Evolutionary conservation across 2,888 invertebrate species (phyloP), one percentile per base, ranked within the genome.

Genomic region (Masnerella sp.): DNA sequence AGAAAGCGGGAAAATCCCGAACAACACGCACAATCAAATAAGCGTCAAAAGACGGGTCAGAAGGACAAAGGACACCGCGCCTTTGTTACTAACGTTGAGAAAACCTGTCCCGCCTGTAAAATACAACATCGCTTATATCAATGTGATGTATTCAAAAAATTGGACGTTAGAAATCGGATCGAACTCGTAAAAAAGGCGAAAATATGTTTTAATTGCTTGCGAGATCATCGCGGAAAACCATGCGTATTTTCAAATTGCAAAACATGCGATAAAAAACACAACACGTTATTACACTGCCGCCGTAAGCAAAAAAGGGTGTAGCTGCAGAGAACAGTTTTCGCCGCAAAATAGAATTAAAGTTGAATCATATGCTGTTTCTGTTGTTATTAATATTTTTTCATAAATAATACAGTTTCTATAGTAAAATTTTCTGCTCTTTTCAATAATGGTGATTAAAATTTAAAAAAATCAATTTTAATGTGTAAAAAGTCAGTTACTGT

Each of bases 181-280:
- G 56, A 42, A n/a, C n/a, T 30, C 11, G 42, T 56, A 0, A 28
- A 42, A n/a, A 25, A 42, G 11, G 42, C 5, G 12, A 18, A 14
- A 18, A 5, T 56, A 2, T 56, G 42, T 30, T 56, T 42, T 28
- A 56, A 56, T 18, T 56, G 56, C 7, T 56, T 56, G 12, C 56
- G 56, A 20, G 56, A 56, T 30, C 56, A 56, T 12, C 56, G 56
- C 40, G 56, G 56, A 3, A 22, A 56, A 43, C 8, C 56, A 1
- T 56, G 56, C 18, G 18, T 17, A 8, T 56, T 56, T 42, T 22
- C 42, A 9, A n/a, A n/a, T n/a, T 56, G 42, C 9, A 40, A 18
- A 18, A 17, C 9, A 9, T 56, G 56, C 20, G 8, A 30, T 2
- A 7, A 12, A 1, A 56, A 12, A 18, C 43, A 58, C 12, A 58